Evolutionary conservation across 1,140 invertebrate genomes (phyloP).

Genomic region (Tetraneura akinire): DNA sequence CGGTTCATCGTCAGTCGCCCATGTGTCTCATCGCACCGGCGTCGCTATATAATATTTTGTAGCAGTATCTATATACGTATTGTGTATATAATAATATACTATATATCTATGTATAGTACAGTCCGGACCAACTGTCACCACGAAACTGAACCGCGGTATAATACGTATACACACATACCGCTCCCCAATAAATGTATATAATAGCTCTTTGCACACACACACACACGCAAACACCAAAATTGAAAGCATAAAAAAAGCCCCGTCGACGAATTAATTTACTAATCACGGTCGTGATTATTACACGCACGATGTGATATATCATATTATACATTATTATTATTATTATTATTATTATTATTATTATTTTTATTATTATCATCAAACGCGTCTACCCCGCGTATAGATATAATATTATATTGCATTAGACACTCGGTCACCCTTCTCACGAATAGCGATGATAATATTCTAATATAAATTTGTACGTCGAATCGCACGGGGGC

Average conservation of each 20-base stretch:
- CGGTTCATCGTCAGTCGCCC: constrained; percentile 37
- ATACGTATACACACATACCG: not conserved
- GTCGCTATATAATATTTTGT: too few relatives aligned
- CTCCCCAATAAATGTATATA: not conserved
- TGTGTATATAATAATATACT: not conserved
- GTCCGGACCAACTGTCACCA: constrained; percentile 38
- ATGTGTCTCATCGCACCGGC: constrained; percentile 19
- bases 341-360: not conserved
- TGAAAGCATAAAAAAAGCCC: not conserved
- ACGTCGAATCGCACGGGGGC: too few relatives aligned
- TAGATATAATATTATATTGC: not conserved
- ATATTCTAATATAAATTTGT: too few relatives aligned
- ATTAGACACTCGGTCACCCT: too few relatives aligned
- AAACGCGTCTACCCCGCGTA: not conserved
- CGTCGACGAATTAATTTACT: constrained; percentile 44
- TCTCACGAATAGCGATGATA: too few relatives aligned
- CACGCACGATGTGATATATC: constrained; percentile 48
- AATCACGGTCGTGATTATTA: constrained; percentile 45
- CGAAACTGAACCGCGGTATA: constrained; percentile 9
- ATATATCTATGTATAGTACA: not conserved
- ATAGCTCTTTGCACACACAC: too few relatives aligned
- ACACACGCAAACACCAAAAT: too few relatives aligned
- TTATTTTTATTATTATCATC: not conserved
- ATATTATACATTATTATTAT: constrained; percentile 11
- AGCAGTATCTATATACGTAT: not conserved